Evolutionary conservation across 2,888 invertebrate species (phyloP).

Genomic region (Alloscopus bannaensis): DNA sequence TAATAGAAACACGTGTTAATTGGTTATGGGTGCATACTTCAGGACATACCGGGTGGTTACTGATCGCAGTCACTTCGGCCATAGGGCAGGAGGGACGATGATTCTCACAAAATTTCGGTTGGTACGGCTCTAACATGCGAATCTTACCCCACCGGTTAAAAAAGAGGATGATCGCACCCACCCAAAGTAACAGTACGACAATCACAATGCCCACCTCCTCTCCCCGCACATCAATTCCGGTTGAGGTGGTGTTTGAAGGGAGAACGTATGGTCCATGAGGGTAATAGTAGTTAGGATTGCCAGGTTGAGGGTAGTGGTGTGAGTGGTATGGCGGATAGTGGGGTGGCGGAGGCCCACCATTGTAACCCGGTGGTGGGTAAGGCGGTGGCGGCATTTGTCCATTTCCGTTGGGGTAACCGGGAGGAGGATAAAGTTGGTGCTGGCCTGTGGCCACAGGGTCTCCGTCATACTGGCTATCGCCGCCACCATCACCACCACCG

Average conservation of each 20-base stretch:
- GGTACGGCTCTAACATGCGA: slow-evolving; percentile 92
- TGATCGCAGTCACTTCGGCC: slow-evolving; percentile 70
- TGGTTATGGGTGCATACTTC: slow-evolving; percentile 37
- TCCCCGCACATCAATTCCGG: slow-evolving; percentile 81
- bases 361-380: too few relatives aligned
- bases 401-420: slow-evolving; percentile 24
- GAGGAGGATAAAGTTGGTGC: slow-evolving; percentile 33
- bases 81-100: slow-evolving; percentile 84
- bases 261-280: slow-evolving; percentile 40
- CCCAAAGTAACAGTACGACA: slow-evolving; percentile 90
- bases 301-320: not conserved
- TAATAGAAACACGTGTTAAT: not conserved
- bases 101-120: slow-evolving; percentile 89
- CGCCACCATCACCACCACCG: not conserved
- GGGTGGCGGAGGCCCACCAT: slow-evolving; percentile 2
- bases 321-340: slow-evolving; percentile 27
- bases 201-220: slow-evolving; percentile 91
- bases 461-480: slow-evolving; percentile 32
- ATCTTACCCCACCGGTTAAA: slow-evolving; percentile 97
- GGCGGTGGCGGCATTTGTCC: slow-evolving; percentile 17
- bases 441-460: slow-evolving; percentile 47
- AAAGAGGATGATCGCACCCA: slow-evolving; percentile 87
- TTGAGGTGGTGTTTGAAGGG: slow-evolving; percentile 41
- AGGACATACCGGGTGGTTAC: slow-evolving; percentile 66
- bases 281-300: slow-evolving; percentile 31